Conservation (phyloP, 2,113 vertebrate genomes). For the Otolemur garnettii region DNA sequence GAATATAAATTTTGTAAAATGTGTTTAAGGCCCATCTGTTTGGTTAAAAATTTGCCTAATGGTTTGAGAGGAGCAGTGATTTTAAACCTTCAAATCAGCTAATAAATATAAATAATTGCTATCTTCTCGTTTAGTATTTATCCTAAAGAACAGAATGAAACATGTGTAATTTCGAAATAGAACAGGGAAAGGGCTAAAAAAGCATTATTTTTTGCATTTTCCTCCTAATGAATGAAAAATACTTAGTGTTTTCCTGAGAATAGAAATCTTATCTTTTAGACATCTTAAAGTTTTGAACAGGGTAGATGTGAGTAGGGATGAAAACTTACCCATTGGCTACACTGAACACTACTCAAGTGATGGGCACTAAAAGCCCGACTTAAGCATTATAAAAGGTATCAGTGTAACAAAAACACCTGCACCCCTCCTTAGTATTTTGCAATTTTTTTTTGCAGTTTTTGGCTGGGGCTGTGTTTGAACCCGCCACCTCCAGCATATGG, state of each 20-base stretch:
- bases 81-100: conserved; percentile 41
- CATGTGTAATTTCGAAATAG: background rate
- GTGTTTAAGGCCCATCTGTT: conserved; percentile 49
- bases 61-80: background rate
- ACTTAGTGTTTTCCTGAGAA: background rate
- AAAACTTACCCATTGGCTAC: too few species aligned
- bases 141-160: conserved; percentile 23
- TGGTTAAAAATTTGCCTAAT: conserved; percentile 44
- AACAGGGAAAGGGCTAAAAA: background rate
- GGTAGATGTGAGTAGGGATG: too few species aligned
- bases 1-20: conserved; percentile 64
- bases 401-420: too few species aligned
- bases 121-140: background rate
- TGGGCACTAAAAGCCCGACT: too few species aligned
- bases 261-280: conserved; percentile 38
- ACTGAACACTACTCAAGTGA: too few species aligned
- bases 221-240: background rate
- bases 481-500: too few species aligned
- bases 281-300: conserved; percentile 4
- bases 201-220: background rate
- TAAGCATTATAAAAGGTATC: too few species aligned
- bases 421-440: too few species aligned
- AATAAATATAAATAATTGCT: conserved; percentile 25
- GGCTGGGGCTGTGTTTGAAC: too few species aligned
- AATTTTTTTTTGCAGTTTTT: too few species aligned